Base-by-base conservation (phyloP, 2,888 invertebrate species). In the Agelastica alni region DNA sequence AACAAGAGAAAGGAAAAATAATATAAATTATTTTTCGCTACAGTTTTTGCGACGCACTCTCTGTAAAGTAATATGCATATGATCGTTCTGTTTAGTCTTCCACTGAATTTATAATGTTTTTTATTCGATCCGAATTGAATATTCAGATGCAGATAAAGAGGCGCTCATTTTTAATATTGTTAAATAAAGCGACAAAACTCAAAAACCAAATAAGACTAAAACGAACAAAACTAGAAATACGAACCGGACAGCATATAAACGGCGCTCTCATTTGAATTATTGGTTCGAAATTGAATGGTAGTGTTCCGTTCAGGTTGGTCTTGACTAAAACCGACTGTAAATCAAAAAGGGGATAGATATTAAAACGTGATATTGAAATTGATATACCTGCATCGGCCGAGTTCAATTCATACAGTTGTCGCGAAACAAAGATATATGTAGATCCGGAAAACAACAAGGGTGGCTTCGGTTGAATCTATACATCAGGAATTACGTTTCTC, bases 261-360 rank as follows among this genome's bases (percentile, higher is more conserved):
- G 52, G 34, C 46, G 53, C 28, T 36, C 39, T 36, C 36, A 51
- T 46, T 59, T 63, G 63, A 63, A 53, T 61, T 63, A 63, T 60
- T 59, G 53, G 58, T 52, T 60, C 60, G 56, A 63, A 61, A 63
- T 61, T 61, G 60, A 61, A 63, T 61, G 56, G 58, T 61, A 61
- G 61, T 63, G 54, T 56, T 58, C 57, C 51, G 51, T 53, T 53
- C 53, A 36, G 49, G 53, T 51, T 46, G 49, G 44, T 53, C 51
- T 44, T 53, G 32, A 37, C 32, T 41, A 51, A 58, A 54, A 51
- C 48, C 36, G 51, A 44, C 53, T 46, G 47, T 51, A 54, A 58
- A 58, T 54, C 53, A 53, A 58, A n/a, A 51, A 43, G 51, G 28
- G 43, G 51, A 51, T 58, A 58, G 53, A 58, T 58, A 58, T 58